Base-by-base conservation (phyloP, 1,140 invertebrate genomes). In the Listronotus oregonensis region DNA sequence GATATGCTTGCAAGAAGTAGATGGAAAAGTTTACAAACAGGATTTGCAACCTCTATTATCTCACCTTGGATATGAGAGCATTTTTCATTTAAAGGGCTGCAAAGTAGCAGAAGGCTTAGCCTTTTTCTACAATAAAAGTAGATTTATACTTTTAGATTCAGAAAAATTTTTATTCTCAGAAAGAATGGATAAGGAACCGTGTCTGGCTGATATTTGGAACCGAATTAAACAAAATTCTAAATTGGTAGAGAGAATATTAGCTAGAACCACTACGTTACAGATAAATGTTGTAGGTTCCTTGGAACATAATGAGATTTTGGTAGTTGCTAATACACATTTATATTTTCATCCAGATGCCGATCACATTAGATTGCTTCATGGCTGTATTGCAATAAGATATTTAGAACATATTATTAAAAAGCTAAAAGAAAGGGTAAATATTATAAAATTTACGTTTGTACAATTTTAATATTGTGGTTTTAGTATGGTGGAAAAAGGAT, bases 1-100 rank as follows among this genome's bases (percentile, higher is more conserved):
- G 46, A 83, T 96, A 39, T 97, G 94, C 74, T 80, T 98, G 11
- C 95, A 98, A 87, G 95, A 98, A 85, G 92, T 96, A 0, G 95
- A 97, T 78, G 75, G 71, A 10, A 93, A 90, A 80, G 80, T 95
- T 21, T 96, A 89, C 76, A 77, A 89, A 14, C 76, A 85, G 68
- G 89, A 92, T 75, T 81, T 96, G n/a, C 68, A 79, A 37, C 86
- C 87, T 10, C 78, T 87, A 15, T 79, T 97, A 0, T 72, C 75
- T 10, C 62, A 71, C 7, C 64, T 84, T 8, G 82, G 85, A 6
- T 85, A 87, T 55, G 78, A 84, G 54, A 86, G 89, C 11, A 71
- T 85, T 51, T 88, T 88, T 74, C 82, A 84, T 70, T 82, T 84
- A 47, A 96, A 96, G 80, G 89, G 86, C 47, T 87, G 87, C 17